A percentile compares a stretch with the other conserved stretches of the same genome.
Conservation (phyloP, 1,140 invertebrate genomes). For the Zaprionus lachaisei region DNA sequence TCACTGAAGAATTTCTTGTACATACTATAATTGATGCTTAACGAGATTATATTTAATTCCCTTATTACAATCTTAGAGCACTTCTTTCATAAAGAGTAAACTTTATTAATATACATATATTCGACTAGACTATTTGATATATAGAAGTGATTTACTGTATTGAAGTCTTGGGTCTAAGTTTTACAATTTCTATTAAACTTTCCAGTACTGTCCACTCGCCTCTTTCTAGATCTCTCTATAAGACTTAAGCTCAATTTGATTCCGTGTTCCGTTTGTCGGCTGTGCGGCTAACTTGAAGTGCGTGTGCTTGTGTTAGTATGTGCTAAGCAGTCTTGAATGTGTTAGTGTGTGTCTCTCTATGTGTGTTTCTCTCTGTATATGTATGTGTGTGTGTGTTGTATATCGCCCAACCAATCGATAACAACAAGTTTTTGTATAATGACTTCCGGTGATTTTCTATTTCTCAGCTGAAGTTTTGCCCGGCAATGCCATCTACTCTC, state of each 20-base stretch:
- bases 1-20: neutral
- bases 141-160: too few relatives aligned
- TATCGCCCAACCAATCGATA: constrained; percentile 80
- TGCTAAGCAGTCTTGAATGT: neutral
- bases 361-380: constrained; percentile 18
- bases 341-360: constrained; percentile 7
- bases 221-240: constrained; percentile 10
- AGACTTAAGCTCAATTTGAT: neutral
- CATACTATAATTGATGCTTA: neutral
- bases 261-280: constrained; percentile 27
- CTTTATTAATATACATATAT: too few relatives aligned
- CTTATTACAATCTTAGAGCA: neutral
- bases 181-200: neutral
- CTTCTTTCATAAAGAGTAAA: too few relatives aligned
- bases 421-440: constrained; percentile 83
- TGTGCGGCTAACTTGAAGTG: constrained; percentile 29
- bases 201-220: neutral
- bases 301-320: constrained; percentile 15
- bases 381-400: constrained; percentile 51
- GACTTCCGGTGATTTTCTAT: constrained; percentile 82
- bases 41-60: neutral
- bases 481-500: constrained; percentile 47
- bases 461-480: constrained; percentile 78
- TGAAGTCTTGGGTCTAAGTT: neutral
- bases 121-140: too few relatives aligned